Conservation (phyloP, 1,140 invertebrate genomes). For the Drosophila eugracilis region DNA sequence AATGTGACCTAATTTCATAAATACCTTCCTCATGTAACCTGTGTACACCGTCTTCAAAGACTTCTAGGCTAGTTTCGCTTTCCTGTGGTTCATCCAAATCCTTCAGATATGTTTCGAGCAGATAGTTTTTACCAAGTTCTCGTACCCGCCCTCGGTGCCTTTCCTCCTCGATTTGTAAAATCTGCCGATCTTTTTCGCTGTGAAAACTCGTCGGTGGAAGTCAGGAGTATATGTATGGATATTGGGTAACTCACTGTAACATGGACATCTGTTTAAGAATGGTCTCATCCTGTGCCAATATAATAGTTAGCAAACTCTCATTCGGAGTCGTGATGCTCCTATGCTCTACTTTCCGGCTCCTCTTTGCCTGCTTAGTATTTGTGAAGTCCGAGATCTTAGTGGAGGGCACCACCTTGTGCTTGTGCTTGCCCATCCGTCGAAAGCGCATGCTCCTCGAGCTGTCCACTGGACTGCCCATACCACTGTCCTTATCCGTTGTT, state of each 20-base stretch:
- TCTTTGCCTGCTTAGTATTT: constrained; percentile 61
- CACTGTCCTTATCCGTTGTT: constrained; percentile 80
- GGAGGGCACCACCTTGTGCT: constrained; percentile 38
- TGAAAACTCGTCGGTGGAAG: neutral
- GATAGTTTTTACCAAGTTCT: constrained; percentile 92
- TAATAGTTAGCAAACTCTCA: constrained; percentile 90
- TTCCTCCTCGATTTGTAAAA: constrained; percentile 91
- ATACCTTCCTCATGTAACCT: constrained; percentile 3
- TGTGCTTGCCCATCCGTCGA: constrained; percentile 66
- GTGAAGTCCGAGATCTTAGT: constrained; percentile 3
- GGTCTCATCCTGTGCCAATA: constrained; percentile 92
- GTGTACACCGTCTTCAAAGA: constrained; percentile 71
- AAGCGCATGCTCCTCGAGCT: constrained; percentile 76
- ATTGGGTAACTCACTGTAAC: constrained; percentile 85
- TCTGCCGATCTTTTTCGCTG: constrained; percentile 92
- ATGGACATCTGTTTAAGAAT: constrained; percentile 90
- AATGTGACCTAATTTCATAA: constrained; percentile 1
- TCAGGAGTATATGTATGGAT: neutral
- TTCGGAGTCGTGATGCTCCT: constrained; percentile 75
- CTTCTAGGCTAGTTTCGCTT: constrained; percentile 32
- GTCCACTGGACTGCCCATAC: constrained; percentile 79
- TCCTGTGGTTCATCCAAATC: constrained; percentile 86
- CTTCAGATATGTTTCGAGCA: constrained; percentile 91
- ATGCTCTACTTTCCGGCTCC: constrained; percentile 21
- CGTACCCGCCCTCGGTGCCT: constrained; percentile 89